A percentile compares a stretch with the other conserved stretches of the same genome.
Conservation (phyloP, 1,140 invertebrate species). For the Chironomus tepperi region DNA sequence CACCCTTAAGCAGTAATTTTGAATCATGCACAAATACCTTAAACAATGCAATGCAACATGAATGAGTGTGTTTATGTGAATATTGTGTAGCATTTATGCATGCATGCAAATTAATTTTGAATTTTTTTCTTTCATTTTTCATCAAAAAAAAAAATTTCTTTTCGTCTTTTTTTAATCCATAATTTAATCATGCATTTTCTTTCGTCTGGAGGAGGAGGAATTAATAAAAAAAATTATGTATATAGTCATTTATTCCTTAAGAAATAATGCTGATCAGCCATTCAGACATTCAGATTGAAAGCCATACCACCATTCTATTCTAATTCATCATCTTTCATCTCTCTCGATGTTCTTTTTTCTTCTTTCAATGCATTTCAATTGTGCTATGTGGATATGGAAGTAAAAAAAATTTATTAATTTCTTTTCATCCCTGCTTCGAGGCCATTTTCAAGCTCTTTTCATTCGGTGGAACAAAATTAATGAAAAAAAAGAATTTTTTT, state of each 20-base stretch:
- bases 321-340: too few relatives aligned
- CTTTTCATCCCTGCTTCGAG: not conserved
- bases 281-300: not conserved
- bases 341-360: too few relatives aligned
- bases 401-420: too few relatives aligned
- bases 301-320: not conserved
- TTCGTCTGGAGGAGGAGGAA: not conserved
- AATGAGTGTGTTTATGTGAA: too few relatives aligned
- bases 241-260: not conserved
- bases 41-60: too few relatives aligned
- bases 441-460: not conserved
- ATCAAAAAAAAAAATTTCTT: not conserved
- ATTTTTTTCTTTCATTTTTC: not conserved
- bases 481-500: too few relatives aligned
- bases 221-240: too few relatives aligned
- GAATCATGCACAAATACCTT: too few relatives aligned
- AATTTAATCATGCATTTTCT: constrained; percentile 5
- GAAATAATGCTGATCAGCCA: not conserved
- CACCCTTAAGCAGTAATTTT: too few relatives aligned
- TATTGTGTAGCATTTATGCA: not conserved
- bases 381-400: too few relatives aligned
- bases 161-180: not conserved
- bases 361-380: too few relatives aligned
- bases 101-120: not conserved
- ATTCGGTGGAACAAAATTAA: not conserved